A percentile compares a stretch with the other conserved stretches of the same genome.
Evolutionary conservation across 2,888 invertebrate genomes (phyloP).

Genomic region (Cybosia mesomella): DNA sequence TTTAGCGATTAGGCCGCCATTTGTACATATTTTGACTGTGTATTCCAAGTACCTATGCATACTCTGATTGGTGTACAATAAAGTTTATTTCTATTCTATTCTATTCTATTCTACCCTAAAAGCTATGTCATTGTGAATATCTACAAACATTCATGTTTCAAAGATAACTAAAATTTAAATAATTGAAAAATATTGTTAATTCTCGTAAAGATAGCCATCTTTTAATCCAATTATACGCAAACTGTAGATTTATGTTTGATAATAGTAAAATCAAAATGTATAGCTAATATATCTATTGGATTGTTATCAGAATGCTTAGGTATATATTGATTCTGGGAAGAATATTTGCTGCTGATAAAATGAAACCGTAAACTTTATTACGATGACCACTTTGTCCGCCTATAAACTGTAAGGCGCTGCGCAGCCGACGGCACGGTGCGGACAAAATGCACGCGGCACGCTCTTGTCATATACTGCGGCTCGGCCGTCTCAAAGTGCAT

Average conservation of each 20-base stretch:
- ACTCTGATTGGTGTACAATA: too few relatives aligned
- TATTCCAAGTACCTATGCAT: too few relatives aligned
- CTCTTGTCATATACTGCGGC: background rate
- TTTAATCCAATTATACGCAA: slow-evolving; percentile 45
- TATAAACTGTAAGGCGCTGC: background rate
- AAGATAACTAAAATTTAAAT: slow-evolving; percentile 10
- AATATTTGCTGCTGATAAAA: background rate
- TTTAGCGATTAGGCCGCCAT: too few relatives aligned
- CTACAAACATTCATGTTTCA: background rate
- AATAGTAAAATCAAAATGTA: slow-evolving; percentile 25
- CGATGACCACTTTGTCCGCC: background rate
- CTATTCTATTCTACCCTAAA: background rate
- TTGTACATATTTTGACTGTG: too few relatives aligned
- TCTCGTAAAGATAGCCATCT: slow-evolving; percentile 27
- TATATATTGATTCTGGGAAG: slow-evolving; percentile 18
- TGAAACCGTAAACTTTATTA: background rate
- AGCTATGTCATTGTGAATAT: background rate
- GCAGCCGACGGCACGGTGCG: background rate
- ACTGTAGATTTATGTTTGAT: slow-evolving; percentile 31
- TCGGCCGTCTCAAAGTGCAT: too few relatives aligned
- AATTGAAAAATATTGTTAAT: slow-evolving; percentile 39
- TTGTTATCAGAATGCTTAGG: slow-evolving; percentile 23
- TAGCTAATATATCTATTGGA: slow-evolving; percentile 21
- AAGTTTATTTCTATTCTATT: too few relatives aligned
- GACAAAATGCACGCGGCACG: background rate